Percentiles rank a stretch among this genome's conserved stretches.
Evolutionary conservation across 2,888 invertebrate genomes (phyloP).

Genomic region (Pediacus dermestoides): DNA sequence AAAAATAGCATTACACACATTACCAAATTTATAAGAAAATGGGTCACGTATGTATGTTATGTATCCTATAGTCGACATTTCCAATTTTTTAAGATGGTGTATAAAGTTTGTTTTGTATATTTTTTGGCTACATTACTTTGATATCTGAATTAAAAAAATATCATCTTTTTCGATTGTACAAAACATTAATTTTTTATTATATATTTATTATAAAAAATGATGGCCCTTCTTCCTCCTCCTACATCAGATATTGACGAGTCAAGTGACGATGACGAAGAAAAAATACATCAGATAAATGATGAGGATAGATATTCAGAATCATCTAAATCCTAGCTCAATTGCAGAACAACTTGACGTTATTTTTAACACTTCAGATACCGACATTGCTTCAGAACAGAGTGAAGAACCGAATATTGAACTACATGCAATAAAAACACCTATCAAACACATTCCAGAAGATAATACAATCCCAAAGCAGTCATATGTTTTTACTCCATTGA

Average conservation of each 20-base stretch:
- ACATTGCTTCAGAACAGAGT: slow-evolving; percentile 13
- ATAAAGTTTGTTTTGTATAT: slow-evolving; percentile 3
- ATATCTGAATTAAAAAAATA: slow-evolving; percentile 10
- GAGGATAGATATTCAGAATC: slow-evolving; percentile 12
- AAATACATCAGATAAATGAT: slow-evolving; percentile 11
- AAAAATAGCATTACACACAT: slow-evolving; percentile 8
- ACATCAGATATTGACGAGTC: slow-evolving; percentile 16
- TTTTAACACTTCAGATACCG: slow-evolving; percentile 15
- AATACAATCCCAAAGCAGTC: slow-evolving; percentile 11
- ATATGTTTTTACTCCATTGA: slow-evolving; percentile 13
- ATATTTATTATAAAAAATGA: no score
- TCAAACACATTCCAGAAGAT: slow-evolving; percentile 12
- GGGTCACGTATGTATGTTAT: no score
- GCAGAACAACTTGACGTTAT: slow-evolving; percentile 12
- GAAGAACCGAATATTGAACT: slow-evolving; percentile 12
- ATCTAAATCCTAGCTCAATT: slow-evolving; percentile 13
- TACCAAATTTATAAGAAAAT: slow-evolving; percentile 8
- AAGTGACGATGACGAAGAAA: slow-evolving; percentile 15
- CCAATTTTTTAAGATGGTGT: slow-evolving; percentile 9
- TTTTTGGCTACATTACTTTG: slow-evolving; percentile 10
- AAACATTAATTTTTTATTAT: no score
- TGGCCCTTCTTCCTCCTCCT: slow-evolving; percentile 15
- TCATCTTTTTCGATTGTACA: slow-evolving; percentile 11
- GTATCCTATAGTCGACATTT: slow-evolving; percentile 12
- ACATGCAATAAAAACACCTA: slow-evolving; percentile 12